Percentiles rank a stretch among this genome's conserved stretches.
Evolutionary conservation across 2,797 vertebrate genomes (phyloP).

Genomic region (Chaetophractus vellerosus): DNA sequence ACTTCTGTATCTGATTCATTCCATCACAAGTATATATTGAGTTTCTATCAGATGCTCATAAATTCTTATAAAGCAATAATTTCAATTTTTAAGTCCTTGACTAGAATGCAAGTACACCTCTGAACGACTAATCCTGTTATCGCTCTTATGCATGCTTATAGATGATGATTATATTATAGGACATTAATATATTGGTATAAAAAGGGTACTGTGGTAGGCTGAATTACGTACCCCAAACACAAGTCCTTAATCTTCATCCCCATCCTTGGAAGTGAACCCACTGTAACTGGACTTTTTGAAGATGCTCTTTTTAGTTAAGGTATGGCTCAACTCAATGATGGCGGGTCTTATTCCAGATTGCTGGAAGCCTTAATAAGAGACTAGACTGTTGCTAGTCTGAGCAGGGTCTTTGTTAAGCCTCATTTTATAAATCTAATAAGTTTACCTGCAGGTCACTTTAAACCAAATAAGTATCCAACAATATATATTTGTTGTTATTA

Average conservation of each 20-base stretch:
- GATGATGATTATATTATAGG: background rate
- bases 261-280: too few species aligned
- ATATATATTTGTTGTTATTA: background rate
- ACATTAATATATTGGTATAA: background rate
- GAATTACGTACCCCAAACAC: too few species aligned
- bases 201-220: background rate
- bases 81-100: background rate
- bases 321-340: too few species aligned
- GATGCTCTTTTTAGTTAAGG: too few species aligned
- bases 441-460: background rate
- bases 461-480: background rate
- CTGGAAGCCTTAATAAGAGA: too few species aligned
- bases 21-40: background rate
- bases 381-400: background rate
- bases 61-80: background rate
- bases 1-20: background rate
- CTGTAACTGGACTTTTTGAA: too few species aligned
- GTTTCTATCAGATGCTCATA: background rate
- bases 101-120: background rate
- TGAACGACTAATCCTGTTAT: background rate
- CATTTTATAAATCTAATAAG: background rate
- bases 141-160: background rate
- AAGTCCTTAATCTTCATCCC: too few species aligned
- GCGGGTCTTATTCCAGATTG: too few species aligned
- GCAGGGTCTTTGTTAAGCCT: background rate